Percentiles rank a stretch among this genome's conserved stretches.
Conservation (phyloP, 1,140 invertebrate genomes). For the Aphaenogaster floridana region DNA sequence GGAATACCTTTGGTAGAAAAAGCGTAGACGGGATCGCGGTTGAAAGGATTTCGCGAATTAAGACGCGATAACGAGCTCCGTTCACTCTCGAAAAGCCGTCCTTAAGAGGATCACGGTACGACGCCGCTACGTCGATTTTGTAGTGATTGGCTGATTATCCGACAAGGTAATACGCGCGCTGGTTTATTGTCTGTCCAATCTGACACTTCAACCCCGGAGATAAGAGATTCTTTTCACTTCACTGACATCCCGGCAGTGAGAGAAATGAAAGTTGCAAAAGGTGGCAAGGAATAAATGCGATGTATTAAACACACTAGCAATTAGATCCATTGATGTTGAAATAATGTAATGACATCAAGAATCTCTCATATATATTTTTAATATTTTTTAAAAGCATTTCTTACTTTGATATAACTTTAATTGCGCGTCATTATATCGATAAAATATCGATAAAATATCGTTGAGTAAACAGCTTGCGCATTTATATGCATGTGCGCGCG, state of each 20-base stretch:
- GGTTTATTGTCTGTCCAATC: constrained; percentile 77
- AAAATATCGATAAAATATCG: background rate
- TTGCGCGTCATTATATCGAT: background rate
- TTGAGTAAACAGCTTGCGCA: background rate
- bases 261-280: constrained; percentile 67
- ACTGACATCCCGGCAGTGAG: constrained; percentile 61
- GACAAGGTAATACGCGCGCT: constrained; percentile 73
- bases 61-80: constrained; percentile 81
- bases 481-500: background rate
- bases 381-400: background rate
- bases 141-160: constrained; percentile 80
- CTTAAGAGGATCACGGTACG: constrained; percentile 75
- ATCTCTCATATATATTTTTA: constrained; percentile 21
- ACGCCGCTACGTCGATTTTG: constrained; percentile 63
- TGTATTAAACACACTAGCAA: constrained; percentile 64
- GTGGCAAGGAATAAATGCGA: constrained; percentile 53
- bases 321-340: constrained; percentile 60
- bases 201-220: constrained; percentile 71
- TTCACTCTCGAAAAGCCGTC: constrained; percentile 75
- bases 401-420: background rate
- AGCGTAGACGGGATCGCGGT: constrained; percentile 71
- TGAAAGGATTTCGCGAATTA: constrained; percentile 82
- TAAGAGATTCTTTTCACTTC: constrained; percentile 72
- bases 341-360: constrained; percentile 10
- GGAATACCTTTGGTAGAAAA: constrained; percentile 73